Conservation (phyloP, 2,113 vertebrate genomes). For the Poecile atricapillus region DNA sequence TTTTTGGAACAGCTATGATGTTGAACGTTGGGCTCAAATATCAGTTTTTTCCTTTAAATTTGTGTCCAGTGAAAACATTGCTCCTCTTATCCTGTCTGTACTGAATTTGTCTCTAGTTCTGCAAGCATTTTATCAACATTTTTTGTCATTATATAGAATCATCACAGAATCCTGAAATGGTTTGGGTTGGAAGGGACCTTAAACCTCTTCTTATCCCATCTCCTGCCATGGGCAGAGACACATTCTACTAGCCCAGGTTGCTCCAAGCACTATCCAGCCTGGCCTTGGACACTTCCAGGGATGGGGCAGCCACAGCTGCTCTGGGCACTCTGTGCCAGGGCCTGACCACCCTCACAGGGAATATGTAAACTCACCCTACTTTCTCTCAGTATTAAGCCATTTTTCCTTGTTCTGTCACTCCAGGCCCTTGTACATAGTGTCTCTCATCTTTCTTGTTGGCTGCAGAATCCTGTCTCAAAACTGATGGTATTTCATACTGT, state of each 20-base stretch:
- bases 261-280: neutral
- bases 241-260: rapidly evolving
- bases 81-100: neutral
- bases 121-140: neutral
- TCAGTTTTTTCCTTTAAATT: neutral
- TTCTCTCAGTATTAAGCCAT: neutral
- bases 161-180: neutral
- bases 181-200: neutral
- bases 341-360: neutral
- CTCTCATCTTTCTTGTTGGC: neutral
- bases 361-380: neutral
- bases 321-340: neutral
- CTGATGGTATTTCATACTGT: neutral
- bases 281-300: neutral
- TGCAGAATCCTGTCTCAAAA: neutral
- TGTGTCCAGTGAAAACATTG: neutral
- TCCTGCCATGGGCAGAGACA: neutral
- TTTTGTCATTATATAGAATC: neutral
- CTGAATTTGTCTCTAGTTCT: neutral
- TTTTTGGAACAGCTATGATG: neutral
- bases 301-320: neutral
- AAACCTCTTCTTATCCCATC: neutral
- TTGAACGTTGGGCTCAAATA: neutral
- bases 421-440: neutral
- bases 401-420: neutral